These are phyloP conservation scores for Pelecanoides urinatrix DNA, from an alignment of 2,113 vertebrate species.

Conservation along the genomic window DNA sequence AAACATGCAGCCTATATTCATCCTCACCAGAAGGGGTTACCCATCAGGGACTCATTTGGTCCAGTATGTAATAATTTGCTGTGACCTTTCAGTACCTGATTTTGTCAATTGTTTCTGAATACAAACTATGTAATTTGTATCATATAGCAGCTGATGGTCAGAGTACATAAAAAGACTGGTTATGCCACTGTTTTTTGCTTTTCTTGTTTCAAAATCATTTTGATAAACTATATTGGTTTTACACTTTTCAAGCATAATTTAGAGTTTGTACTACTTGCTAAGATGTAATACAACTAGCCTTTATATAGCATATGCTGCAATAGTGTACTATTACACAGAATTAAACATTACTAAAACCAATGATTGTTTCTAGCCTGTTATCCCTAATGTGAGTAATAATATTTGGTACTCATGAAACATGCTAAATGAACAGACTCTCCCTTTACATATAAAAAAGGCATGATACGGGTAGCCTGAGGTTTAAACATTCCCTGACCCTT, in stretches of 20 bases:
- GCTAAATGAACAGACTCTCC: not conserved
- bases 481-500: not conserved
- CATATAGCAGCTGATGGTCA: not conserved
- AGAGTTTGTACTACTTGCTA: not conserved
- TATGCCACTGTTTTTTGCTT: not conserved
- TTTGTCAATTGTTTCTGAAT: slow-evolving; percentile 34
- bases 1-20: not conserved
- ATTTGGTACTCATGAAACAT: not conserved
- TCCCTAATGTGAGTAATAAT: not conserved
- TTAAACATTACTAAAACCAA: not conserved
- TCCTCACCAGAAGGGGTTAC: not conserved
- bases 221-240: not conserved
- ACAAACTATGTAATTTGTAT: slow-evolving; percentile 12
- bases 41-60: not conserved
- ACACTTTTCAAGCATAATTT: not conserved
- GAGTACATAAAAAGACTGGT: not conserved
- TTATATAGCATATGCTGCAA: not conserved
- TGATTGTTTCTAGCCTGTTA: not conserved
- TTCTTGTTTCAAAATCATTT: not conserved
- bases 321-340: not conserved
- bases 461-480: not conserved
- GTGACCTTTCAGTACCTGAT: not conserved
- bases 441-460: not conserved
- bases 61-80: not conserved
- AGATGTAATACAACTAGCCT: not conserved